Evolutionary conservation across 2,113 vertebrate species (phyloP), one percentile per base, ranked within the genome.

Genomic region (Nerophis lumbriciformis): DNA sequence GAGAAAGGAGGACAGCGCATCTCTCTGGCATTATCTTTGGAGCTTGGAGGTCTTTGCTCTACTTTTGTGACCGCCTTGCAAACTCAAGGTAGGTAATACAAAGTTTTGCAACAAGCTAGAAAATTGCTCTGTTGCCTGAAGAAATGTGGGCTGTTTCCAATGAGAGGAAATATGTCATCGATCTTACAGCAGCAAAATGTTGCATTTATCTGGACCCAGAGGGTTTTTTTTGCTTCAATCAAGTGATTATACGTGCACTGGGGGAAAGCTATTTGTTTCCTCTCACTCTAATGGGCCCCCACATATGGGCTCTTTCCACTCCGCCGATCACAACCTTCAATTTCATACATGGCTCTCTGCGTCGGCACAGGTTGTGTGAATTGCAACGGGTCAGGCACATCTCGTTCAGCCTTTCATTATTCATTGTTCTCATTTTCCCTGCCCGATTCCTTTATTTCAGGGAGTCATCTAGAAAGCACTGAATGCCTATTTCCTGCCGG

Each of bases 401-500:
- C 81, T 69, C 77, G 73, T 83, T 59, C 77, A 65, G 36, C 62
- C 21, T 81, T 82, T 83, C 84, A 87, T 90, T 86, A 85, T 89
- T 88, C 86, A 88, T 89, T 80, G 81, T 84, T 83, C 85, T 83
- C 82, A 78, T 83, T 85, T 76, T 81, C 74, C 54, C 36, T 36
- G 37, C 58, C 70, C 72, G 81, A 83, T 86, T 85, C 75, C 81
- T 87, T 87, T 85, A 70, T 82, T 86, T 83, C 74, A 84, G 82
- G 85, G 81, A 85, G 76, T 84, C 84, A 81, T 85, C 75, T 87
- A 82, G 81, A 85, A 88, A 80, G 76, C 78, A 74, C 57, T 80
- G 71, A 85, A 86, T 81, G 80, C 75, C 75, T 75, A 82, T 88
- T 84, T 86, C 76, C 82, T 85, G 83, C 73, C 54, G 76, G 72